Evolutionary conservation across 2,113 vertebrate species (phyloP), one percentile per base, ranked within the genome.

Genomic region (Silurus asotus): DNA sequence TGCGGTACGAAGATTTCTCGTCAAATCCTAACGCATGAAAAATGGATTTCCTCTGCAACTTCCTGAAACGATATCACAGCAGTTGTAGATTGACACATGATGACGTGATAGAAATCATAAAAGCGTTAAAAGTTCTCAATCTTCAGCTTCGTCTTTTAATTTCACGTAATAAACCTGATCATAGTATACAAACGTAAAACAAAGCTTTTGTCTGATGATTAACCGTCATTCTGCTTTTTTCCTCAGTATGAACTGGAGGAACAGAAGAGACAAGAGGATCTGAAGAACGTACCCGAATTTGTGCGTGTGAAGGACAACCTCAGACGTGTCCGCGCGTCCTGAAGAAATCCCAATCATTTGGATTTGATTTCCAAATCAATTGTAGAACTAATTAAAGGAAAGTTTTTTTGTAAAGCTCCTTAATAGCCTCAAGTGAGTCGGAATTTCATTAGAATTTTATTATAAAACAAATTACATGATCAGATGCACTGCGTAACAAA

Each of bases 291-390:
- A 0, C 93, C 93, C 0, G 91, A 94, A 77, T 94, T 95, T 89
- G 85, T 95, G 65, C 88, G 87, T 4, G 91, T 92, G 58, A 88
- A 87, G 84, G 90, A 93, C 80, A 89, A 90, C 82, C 91, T 94
- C 88, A 88, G 76, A 85, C 91, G 84, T 45, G 90, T 84, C 81
- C 84, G 23, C 5, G 8, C 64, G 53, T 70, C 59, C 3, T 61
- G 23, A 80, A 19, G 7, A 2, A 3, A 15, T 55, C 72, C 72
- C 6, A 14, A 17, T 13, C 20, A 13, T 75, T 11, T 37, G 55
- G 25, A 78, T 8, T 28, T 25, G 1, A 2, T 59, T 78, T 10
- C 1, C 55, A 10, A 17, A 37, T 13, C 2, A 37, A 20, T 37
- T 1, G 8, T 28, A 78, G 53, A 17, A 17, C 14, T 8, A 23